Conservation (phyloP, 1,140 invertebrate genomes). For the Ostrea edulis region DNA sequence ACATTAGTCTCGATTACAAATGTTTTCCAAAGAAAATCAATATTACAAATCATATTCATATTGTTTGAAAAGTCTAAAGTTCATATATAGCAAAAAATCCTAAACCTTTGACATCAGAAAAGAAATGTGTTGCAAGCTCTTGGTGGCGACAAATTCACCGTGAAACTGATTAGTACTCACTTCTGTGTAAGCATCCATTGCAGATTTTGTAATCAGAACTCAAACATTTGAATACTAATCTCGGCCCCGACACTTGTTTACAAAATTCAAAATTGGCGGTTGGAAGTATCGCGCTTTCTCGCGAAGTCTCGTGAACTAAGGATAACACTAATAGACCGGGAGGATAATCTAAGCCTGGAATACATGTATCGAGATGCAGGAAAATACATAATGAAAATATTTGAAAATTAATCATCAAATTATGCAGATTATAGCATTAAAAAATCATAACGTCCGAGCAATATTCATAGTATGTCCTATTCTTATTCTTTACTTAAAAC, state of each 20-base stretch:
- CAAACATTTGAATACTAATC: not conserved
- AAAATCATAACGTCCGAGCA: too few relatives aligned
- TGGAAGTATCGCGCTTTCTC: slow-evolving; percentile 61
- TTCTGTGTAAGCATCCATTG: slow-evolving; percentile 68
- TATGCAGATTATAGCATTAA: too few relatives aligned
- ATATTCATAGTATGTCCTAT: too few relatives aligned
- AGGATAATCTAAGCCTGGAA: not conserved
- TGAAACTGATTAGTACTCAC: slow-evolving; percentile 53
- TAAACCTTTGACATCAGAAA: not conserved
- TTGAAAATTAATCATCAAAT: not conserved
- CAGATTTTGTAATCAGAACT: slow-evolving; percentile 27
- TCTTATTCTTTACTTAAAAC: too few relatives aligned
- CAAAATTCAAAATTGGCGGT: slow-evolving; percentile 67
- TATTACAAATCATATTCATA: not conserved
- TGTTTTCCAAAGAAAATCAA: not conserved
- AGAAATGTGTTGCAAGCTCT: not conserved
- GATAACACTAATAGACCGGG: not conserved
- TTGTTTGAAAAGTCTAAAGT: not conserved
- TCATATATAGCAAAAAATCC: not conserved
- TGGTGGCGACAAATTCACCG: not conserved
- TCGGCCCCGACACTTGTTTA: not conserved
- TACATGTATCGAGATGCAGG: not conserved
- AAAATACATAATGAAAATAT: not conserved
- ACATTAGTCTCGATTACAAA: not conserved
- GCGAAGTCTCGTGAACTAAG: not conserved